A percentile compares a stretch with the other conserved stretches of the same genome.
phyloP scores from a whole-genome alignment of 2,888 invertebrate species.

The Antitype chi region DNA sequence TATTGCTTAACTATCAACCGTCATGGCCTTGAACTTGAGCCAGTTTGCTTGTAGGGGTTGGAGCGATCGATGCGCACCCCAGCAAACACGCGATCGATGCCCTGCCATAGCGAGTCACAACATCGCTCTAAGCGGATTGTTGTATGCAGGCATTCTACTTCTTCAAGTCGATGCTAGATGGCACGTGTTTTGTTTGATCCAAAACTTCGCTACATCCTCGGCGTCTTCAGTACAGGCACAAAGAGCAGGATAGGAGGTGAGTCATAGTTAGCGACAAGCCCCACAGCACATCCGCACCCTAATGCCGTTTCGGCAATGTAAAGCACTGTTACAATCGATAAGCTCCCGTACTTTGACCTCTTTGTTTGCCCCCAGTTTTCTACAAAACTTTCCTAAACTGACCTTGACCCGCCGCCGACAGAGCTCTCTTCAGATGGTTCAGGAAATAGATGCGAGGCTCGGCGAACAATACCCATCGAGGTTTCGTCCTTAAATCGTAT shows the following conservation, averaged over 20 bases:
- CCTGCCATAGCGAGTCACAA: background rate
- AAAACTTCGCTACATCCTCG: background rate
- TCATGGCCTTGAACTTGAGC: slow-evolving; percentile 19
- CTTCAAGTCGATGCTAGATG: background rate
- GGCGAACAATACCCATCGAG: too few relatives aligned
- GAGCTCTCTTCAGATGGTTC: background rate
- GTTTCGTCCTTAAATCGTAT: background rate
- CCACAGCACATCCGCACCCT: background rate
- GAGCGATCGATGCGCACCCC: slow-evolving; percentile 7
- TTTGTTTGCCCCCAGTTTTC: background rate
- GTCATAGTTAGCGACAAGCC: background rate
- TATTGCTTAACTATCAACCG: background rate
- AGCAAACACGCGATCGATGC: background rate
- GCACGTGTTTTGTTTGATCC: background rate
- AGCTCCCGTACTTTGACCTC: background rate
- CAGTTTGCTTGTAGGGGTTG: background rate
- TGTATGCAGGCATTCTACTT: background rate
- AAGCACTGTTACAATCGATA: background rate
- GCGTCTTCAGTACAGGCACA: background rate
- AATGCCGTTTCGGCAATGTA: background rate
- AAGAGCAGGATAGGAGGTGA: background rate
- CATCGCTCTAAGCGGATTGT: background rate
- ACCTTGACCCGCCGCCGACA: background rate
- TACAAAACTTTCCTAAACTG: background rate
- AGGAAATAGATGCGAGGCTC: background rate